Evolutionary conservation across 2,888 invertebrate species (phyloP), one percentile per base, ranked within the genome.

Genomic region (Bibio marci): DNA sequence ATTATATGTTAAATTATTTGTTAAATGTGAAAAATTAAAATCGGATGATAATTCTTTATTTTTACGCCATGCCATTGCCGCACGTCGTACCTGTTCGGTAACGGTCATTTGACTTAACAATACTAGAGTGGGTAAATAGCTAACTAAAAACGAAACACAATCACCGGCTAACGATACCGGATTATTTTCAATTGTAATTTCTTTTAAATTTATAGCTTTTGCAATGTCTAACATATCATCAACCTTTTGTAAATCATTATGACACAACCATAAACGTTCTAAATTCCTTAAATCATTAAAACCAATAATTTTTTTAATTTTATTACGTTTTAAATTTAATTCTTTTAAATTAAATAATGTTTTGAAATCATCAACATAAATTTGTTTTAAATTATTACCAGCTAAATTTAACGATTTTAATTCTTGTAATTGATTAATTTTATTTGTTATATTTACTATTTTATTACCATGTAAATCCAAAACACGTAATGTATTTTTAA

Each of bases 391-490:
- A 56, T 82, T 81, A 64, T 94, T 94, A 18, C 91, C 91, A 35
- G 92, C 91, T 51, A 92, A 68, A 64, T 94, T 94, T 36, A 94
- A 68, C 12, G 92, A 90, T 62, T 91, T 85, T 37, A 94, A 63
- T 49, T 86, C 80, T 38, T 65, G 66, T 44, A 88, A 69, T 57
- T 77, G 76, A 33, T 61, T 59, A 43, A 62, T 58, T 42, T 58
- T 55, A 45, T 62, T 63, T 17, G 58, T 53, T 39, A 62, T 50
- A 14, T 49, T 50, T 26, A 67, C 64, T 47, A 94, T 82, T 63
- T 86, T 80, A 63, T 94, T 94, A 25, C 91, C 91, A 59, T 92
- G 92, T 46, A 94, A 67, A 64, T 94, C 94, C 44, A 94, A 63
- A 10, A 92, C 90, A 63, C 92, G 88, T 45, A 94, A 60, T 49